Base-by-base conservation (phyloP, 2,888 invertebrate species). In the Aphodius sticticus region DNA sequence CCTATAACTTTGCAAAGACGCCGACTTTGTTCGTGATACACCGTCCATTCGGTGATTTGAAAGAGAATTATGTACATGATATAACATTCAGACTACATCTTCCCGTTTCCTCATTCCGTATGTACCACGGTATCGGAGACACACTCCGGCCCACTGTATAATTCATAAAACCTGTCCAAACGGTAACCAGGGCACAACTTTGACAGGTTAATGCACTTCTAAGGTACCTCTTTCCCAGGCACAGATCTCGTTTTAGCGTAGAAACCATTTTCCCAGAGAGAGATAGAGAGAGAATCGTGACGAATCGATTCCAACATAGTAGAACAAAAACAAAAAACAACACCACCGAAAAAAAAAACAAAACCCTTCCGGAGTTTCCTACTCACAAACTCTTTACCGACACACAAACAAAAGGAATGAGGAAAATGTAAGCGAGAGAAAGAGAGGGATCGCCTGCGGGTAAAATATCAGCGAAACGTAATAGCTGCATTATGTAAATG, bases 11-110 rank as follows among this genome's bases (percentile, higher is more conserved):
- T 53, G 7, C 7, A 53, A 53, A 9, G 53, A 53, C 53, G 7
- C 53, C 4, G 53, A 53, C 53, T 2, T 7, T 7, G 12, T 53
- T 53, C 53, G 26, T 53, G 12, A 74, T 26, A 74, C 6, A 7
- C 7, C 72, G 0, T 14, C 72, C 4, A 16, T 26, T 4, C 15
- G 14, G 14, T 15, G 26, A 26, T 72, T 35, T 36, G 16, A 26
- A 72, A 72, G 14, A 26, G n/a, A 70, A 70, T 70, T 70, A 70
- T 70, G 70, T 26, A 70, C 26, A 72, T 36, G 14, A 16, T 72
- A 15, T 74, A 3, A n/a, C 16, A 15, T 74, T 74, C 74, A 74
- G 37, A 36, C 74, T 53, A 53, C 53, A 53, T 53, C 53, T 53
- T 53, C 12, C 53, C 53, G 26, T 53, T 53, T 53, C 53, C 53